Base-by-base conservation (phyloP, 2,113 vertebrate genomes). In the Anhinga rufa region DNA sequence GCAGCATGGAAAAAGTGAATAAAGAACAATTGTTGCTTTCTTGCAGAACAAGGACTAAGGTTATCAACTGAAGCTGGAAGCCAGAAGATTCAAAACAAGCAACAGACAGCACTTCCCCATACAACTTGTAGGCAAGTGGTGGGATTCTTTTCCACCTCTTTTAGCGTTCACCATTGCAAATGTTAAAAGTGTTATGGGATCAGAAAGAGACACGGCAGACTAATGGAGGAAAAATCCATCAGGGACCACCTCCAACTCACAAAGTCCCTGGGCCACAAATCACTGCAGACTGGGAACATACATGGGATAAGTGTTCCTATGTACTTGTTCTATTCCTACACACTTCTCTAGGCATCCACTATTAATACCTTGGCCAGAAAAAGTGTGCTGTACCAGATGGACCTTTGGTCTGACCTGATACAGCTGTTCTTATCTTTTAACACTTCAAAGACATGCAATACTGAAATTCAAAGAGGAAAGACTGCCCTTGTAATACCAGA, bases 121-220 rank as follows among this genome's bases (percentile, higher is more conserved):
- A 12, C 17, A 51, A 12, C 5, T 6, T 1, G 0, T 14, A 57
- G 34, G 17, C 2, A 2, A 55, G 36, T 0, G 0, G 11, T 51
- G 22, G 17, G 17, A 62, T 79, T 46, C 19, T 72, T 74, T 75
- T 71, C 22, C 2, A 17, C 13, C 18, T 13, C 15, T 65, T 82
- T n/a, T 21, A 69, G 13, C 16, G 36, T 55, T 65, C 51, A 40
- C 14, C 12, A 9, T 4, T 68, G 29, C 4, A 9, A 79, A 70
- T 36, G 29, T 16, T 64, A 12, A 20, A 62, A 24, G 42, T 54
- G 34, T 18, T 72, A 51, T 36, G 21, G 21, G 10, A 60, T 34
- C 42, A 69, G 49, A 85, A 57, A 36, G 14, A 54, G 36, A 34
- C 31, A 36, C 8, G 17, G 26, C 24, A 65, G 44, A 76, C 49